Base-by-base conservation (phyloP, 2,113 vertebrate genomes). In the Bos javanicus region DNA sequence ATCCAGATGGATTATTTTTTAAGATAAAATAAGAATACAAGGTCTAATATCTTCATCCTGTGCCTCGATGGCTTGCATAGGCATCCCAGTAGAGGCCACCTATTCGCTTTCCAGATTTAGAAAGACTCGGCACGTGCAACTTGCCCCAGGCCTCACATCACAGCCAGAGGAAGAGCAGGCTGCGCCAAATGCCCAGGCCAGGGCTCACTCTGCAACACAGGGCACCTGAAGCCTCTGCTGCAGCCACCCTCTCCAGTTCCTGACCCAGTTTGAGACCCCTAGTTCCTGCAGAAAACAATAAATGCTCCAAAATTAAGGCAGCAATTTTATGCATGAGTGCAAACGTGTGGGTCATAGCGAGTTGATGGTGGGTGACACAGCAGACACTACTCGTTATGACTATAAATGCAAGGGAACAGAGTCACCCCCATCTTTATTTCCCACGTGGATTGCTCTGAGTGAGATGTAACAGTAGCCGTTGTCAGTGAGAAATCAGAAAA, bases 51-150 rank as follows among this genome's bases (percentile, higher is more conserved):
- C 67, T 50, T 84, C 25, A 15, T 87, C 74, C 56, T 28, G 36
- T 12, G 59, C 56, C n/a, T 90, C 12, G 1, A 2, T 16, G 30
- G 62, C 84, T 80, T 57, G 26, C 33, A 33, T 33, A 28, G 16
- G 12, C 25, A 33, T 8, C 39, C 23, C 12, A 6, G 1, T 76
- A 50, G n/a, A 83, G n/a, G 81, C 14, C 19, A 30, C 17, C 57
- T n/a, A 26, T 54, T 81, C 60, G 26, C 84, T 67, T 87, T 57
- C 64, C 81, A 92, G 39, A 86, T 54, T 39, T 15, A 81, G 76
- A 82, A 87, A 82, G 16, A 39, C 11, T 39, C 43, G 11, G 12
- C 57, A 6, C 21, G 43, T n/a, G 59, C 48, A 5, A 16, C 30
- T 81, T 36, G 25, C 64, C 80, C 28, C 28, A 43, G 19, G 39